Percentiles rank a stretch among this genome's conserved stretches.
Evolutionary conservation across 2,797 vertebrate species (phyloP).

Genomic region (Strix occidentalis): DNA sequence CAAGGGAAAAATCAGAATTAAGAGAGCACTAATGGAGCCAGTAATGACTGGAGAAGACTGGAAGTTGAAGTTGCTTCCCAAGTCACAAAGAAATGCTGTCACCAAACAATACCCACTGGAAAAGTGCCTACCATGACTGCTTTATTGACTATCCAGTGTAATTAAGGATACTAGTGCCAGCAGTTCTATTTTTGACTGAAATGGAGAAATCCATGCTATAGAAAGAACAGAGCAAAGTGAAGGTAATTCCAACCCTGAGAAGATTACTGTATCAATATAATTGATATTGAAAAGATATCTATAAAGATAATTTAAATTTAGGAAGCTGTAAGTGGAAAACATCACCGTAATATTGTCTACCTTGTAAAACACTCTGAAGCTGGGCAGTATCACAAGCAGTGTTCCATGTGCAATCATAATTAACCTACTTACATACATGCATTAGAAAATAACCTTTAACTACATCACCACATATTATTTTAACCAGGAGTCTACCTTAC

Average conservation of each 20-base stretch:
- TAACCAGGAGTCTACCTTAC: neutral
- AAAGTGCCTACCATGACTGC: neutral
- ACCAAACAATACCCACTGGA: neutral
- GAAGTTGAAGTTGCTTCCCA: neutral
- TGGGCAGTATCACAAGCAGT: neutral
- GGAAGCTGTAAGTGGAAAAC: neutral
- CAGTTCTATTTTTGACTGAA: neutral
- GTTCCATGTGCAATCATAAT: neutral
- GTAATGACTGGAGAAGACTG: neutral
- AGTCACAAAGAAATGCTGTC: neutral
- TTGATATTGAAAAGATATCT: neutral
- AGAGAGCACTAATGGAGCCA: neutral
- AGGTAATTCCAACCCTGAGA: neutral
- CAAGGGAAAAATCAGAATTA: neutral
- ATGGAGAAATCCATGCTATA: neutral
- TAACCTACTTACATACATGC: neutral
- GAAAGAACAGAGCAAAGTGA: neutral
- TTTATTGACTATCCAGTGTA: neutral
- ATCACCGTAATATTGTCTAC: neutral
- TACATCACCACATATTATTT: neutral
- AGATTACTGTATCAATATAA: neutral
- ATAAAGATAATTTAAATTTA: neutral
- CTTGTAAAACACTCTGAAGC: neutral
- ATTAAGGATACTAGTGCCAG: neutral
- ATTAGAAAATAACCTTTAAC: conserved; percentile 16